Percentiles rank a stretch among this genome's conserved stretches.
Evolutionary conservation across 2,113 vertebrate genomes (phyloP).

Genomic region (Ctenodactylus gundi): DNA sequence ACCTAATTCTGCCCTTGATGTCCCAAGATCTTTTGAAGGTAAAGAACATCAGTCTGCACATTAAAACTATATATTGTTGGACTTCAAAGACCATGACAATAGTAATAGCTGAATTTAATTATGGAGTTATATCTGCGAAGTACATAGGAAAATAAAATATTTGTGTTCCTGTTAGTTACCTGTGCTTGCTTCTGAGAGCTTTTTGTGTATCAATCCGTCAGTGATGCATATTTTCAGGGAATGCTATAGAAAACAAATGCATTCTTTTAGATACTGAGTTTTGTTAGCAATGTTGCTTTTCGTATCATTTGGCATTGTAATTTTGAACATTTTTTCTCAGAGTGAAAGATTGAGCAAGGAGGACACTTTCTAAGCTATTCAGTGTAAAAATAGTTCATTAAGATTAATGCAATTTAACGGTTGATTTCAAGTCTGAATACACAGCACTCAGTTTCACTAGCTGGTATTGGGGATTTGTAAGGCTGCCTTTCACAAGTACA

Average conservation of each 20-base stretch:
- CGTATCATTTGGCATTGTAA: neutral
- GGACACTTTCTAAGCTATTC: neutral
- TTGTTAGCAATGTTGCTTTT: neutral
- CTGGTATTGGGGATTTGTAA: neutral
- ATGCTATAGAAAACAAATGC: neutral
- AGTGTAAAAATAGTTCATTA: neutral
- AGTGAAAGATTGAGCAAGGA: neutral
- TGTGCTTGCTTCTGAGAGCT: neutral
- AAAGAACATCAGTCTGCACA: conserved; percentile 26
- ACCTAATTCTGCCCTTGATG: conserved; percentile 98
- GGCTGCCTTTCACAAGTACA: neutral
- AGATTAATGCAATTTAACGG: neutral
- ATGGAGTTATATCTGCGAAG: neutral
- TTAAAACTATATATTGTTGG: neutral
- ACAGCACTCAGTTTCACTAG: neutral
- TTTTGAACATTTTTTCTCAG: neutral
- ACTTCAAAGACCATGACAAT: neutral
- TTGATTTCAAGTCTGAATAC: neutral
- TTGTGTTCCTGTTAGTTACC: neutral
- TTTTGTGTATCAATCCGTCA: rapidly evolving
- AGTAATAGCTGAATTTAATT: neutral
- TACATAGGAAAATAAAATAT: neutral
- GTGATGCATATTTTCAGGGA: neutral
- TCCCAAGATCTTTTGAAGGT: conserved; percentile 99
- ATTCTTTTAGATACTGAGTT: neutral